Evolutionary conservation across 1,140 invertebrate genomes (phyloP).

Genomic region (Ditylenchus dipsaci): DNA sequence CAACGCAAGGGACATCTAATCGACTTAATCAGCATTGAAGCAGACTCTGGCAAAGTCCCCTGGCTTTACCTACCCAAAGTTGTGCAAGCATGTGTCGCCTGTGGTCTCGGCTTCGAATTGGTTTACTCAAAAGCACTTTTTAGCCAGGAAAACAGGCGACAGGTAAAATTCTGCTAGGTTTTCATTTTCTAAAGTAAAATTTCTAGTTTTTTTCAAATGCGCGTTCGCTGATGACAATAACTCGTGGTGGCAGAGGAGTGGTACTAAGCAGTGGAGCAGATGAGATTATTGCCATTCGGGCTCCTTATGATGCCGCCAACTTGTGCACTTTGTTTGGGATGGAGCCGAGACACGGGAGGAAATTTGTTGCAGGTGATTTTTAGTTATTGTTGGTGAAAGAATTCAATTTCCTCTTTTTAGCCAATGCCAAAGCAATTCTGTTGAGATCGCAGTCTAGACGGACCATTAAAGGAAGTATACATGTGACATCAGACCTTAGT

Average conservation of each 20-base stretch:
- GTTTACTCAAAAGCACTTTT: conserved; percentile 27
- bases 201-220: conserved; percentile 44
- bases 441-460: conserved; percentile 44
- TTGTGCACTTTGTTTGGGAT: conserved; percentile 46
- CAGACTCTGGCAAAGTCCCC: conserved; percentile 1
- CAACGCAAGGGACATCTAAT: conserved; percentile 40
- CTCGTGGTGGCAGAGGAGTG: conserved; percentile 31
- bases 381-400: background rate
- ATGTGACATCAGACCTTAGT: conserved; percentile 29
- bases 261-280: conserved; percentile 46
- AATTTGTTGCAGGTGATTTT: conserved; percentile 29
- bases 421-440: conserved; percentile 36
- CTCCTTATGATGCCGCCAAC: conserved; percentile 53
- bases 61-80: conserved; percentile 45
- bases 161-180: conserved; percentile 22
- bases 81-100: conserved; percentile 29
- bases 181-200: conserved; percentile 5
- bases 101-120: conserved; percentile 36
- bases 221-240: conserved; percentile 23
- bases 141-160: conserved; percentile 22
- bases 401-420: conserved; percentile 37
- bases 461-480: conserved; percentile 49
- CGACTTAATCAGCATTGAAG: conserved; percentile 36
- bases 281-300: conserved; percentile 45
- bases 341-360: conserved; percentile 15